Evolutionary conservation across 2,113 vertebrate species (phyloP).

Genomic region (Ancistrus triradiatus): DNA sequence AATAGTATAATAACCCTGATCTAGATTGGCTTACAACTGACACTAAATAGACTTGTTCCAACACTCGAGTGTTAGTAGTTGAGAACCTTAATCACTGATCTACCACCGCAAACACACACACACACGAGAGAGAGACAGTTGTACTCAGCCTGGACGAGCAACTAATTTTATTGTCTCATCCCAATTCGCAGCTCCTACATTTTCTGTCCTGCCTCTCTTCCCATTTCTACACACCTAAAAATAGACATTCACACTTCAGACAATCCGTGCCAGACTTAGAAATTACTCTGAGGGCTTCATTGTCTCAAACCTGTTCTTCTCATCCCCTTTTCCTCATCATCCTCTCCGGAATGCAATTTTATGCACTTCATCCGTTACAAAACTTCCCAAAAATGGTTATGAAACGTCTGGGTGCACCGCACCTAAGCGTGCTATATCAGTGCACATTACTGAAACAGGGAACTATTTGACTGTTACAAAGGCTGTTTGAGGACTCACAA

Average conservation of each 20-base stretch:
- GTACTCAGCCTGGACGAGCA: conserved; percentile 31
- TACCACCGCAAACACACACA: too few relatives aligned
- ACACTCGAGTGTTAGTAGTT: too few relatives aligned
- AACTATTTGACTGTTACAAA: conserved; percentile 65
- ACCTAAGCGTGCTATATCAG: conserved; percentile 79
- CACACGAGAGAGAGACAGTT: too few relatives aligned
- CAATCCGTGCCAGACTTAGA: conserved; percentile 5
- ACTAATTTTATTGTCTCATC: conserved; percentile 67
- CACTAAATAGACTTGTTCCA: too few relatives aligned
- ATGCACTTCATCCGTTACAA: conserved; percentile 32
- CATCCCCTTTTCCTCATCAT: conserved; percentile 1
- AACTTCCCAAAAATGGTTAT: conserved; percentile 87
- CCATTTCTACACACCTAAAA: conserved; percentile 15
- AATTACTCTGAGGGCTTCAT: background rate
- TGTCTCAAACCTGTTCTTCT: background rate
- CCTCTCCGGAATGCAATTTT: conserved; percentile 56
- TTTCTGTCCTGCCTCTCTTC: conserved; percentile 28
- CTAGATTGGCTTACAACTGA: too few relatives aligned
- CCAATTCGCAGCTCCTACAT: conserved; percentile 64
- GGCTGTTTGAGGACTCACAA: conserved; percentile 37
- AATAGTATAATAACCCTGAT: too few relatives aligned
- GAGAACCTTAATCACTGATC: too few relatives aligned
- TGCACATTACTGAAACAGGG: conserved; percentile 71
- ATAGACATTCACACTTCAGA: conserved; percentile 9
- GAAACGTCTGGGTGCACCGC: conserved; percentile 70